Base-by-base conservation (phyloP, 2,888 invertebrate species). In the Mimas tiliae region DNA sequence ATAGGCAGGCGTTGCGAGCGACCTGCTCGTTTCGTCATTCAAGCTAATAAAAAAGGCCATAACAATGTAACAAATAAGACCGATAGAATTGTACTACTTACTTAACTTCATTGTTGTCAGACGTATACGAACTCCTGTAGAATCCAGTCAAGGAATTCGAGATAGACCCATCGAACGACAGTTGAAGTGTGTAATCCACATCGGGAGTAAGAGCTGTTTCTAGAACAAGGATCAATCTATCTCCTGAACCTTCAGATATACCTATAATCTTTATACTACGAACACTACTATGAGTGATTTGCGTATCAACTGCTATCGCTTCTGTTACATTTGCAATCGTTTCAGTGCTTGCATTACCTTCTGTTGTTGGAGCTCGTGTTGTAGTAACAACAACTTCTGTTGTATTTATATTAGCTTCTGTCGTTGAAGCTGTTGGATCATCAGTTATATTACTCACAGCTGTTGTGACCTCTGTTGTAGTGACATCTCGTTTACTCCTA, bases 61-160 rank as follows among this genome's bases (percentile, higher is more conserved):
- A 27, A 27, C 4, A 27, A 27, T 27, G 27, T 27, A 27, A 27
- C 27, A 27, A 27, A 3, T 27, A 8, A 0, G 11, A 50, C 50
- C 0, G 27, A 52, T 19, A 51, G 62, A 21, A n/a, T 50, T 66
- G 53, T 58, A 6, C 77, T 78, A 85, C 87, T 83, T 76, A 89
- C 93, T 95, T 88, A 70, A 88, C 74, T 88, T 90, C 82, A 48
- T 86, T 82, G 42, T 89, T 77, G 48, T 88, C 92, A 53, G 94
- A 90, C 6, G 81, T 85, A 76, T 96, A 96, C 53, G 94, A 94
- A 73, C 95, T 96, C 76, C 95, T 94, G 79, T 96, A 96, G 79
- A 97, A 95, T 63, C 97, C 97, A 62, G 92, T 94, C 68, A 95
- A 84, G 1, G 95, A 91, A 75, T 95, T 94, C n/a, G 94, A 94